Evolutionary conservation across 2,888 invertebrate genomes (phyloP).

Genomic region (Cantharis rufa): DNA sequence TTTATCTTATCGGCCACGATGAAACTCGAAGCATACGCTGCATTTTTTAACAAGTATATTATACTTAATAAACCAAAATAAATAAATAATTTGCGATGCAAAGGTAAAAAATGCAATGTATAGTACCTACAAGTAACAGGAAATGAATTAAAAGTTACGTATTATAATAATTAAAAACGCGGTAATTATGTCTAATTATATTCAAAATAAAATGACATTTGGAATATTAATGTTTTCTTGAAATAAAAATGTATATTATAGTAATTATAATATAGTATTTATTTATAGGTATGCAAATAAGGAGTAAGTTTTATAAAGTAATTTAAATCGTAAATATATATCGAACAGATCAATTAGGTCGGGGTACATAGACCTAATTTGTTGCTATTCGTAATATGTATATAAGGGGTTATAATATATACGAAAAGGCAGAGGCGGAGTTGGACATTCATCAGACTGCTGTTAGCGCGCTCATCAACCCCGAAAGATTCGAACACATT

Average conservation of each 20-base stretch:
- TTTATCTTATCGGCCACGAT: background rate
- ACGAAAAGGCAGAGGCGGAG: slow-evolving; percentile 42
- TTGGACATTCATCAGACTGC: slow-evolving; percentile 52
- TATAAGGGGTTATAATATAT: background rate
- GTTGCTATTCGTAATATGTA: background rate
- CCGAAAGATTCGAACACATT: slow-evolving; percentile 12
- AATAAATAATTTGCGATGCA: background rate
- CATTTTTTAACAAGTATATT: background rate
- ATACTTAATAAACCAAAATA: background rate
- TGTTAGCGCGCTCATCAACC: slow-evolving; percentile 51
- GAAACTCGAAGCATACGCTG: background rate
- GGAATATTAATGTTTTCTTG: background rate
- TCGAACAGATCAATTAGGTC: background rate
- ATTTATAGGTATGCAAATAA: background rate
- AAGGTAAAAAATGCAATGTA: background rate
- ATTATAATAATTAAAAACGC: background rate
- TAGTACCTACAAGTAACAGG: background rate
- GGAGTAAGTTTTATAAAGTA: background rate
- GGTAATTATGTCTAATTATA: background rate
- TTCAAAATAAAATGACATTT: background rate
- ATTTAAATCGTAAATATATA: background rate
- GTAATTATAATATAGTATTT: background rate
- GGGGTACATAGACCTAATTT: background rate
- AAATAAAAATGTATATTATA: background rate
- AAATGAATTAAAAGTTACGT: background rate